Percentiles rank a stretch among this genome's conserved stretches.
phyloP scores from a whole-genome alignment of 2,113 vertebrate species.

The Pimephales promelas region DNA sequence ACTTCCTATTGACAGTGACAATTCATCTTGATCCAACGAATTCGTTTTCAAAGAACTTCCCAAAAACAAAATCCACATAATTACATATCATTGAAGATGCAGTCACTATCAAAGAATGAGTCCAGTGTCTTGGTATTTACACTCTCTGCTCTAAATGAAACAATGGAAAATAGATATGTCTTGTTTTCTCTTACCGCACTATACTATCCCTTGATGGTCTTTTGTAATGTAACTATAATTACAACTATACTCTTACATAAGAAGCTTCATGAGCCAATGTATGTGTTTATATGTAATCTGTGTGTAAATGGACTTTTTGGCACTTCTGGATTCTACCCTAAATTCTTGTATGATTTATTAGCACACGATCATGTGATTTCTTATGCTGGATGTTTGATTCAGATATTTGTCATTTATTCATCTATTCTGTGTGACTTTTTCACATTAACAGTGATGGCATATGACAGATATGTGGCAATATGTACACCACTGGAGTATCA shows the following conservation, averaged over 20 bases:
- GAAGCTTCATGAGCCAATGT: slow-evolving; percentile 58
- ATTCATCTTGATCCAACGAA: not conserved
- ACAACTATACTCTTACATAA: slow-evolving; percentile 31
- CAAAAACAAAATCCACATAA: not conserved
- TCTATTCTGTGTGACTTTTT: slow-evolving; percentile 48
- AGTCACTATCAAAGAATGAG: slow-evolving; percentile 23
- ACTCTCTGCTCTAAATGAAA: slow-evolving; percentile 46
- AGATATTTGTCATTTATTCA: slow-evolving; percentile 57
- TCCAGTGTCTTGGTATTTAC: slow-evolving; percentile 34
- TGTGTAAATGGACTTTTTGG: slow-evolving; percentile 66
- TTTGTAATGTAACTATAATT: slow-evolving; percentile 49
- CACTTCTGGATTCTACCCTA: slow-evolving; percentile 62
- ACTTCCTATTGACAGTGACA: not conserved
- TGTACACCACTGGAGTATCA: slow-evolving; percentile 55
- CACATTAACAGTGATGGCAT: slow-evolving; percentile 55
- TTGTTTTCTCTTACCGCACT: slow-evolving; percentile 45
- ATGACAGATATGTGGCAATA: slow-evolving; percentile 56
- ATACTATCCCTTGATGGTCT: slow-evolving; percentile 46
- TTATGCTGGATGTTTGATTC: slow-evolving; percentile 51
- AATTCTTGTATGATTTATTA: slow-evolving; percentile 54
- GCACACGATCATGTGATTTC: slow-evolving; percentile 34
- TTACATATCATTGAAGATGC: not conserved
- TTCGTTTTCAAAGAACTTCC: not conserved
- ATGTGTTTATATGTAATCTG: slow-evolving; percentile 64
- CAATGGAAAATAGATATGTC: slow-evolving; percentile 37